These are phyloP conservation scores for Stichopus chloronotus DNA, from an alignment of 35 echinoderm and acorn worm genomes.

Conservation along the genomic window DNA sequence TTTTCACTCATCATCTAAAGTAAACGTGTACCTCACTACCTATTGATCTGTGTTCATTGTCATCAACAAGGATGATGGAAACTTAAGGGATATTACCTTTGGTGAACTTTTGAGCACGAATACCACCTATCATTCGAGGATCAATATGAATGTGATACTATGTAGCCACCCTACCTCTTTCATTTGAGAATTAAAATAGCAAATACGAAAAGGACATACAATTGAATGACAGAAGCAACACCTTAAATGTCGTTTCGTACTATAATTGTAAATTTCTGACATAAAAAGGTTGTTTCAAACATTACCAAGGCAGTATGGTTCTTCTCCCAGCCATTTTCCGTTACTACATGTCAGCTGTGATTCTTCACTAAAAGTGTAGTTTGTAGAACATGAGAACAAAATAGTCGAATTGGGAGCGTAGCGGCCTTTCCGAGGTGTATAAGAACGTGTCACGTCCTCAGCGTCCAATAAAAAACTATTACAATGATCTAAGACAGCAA, in stretches of 20 bases:
- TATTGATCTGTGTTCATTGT: no score
- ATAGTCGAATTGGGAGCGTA: background rate
- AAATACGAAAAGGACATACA: background rate
- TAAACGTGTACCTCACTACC: no score
- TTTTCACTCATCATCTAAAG: no score
- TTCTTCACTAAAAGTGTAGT: background rate
- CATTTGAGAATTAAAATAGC: background rate
- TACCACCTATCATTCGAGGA: no score
- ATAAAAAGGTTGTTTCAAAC: background rate
- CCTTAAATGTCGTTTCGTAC: no score
- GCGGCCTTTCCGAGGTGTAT: background rate
- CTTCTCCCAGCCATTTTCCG: background rate
- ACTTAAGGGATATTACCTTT: no score
- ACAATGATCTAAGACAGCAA: background rate
- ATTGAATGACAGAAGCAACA: no score
- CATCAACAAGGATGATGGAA: no score
- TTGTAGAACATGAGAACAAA: background rate
- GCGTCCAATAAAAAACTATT: background rate
- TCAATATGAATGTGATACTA: no score
- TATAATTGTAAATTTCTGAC: background rate
- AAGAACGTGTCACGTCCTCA: background rate
- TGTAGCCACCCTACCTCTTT: no score
- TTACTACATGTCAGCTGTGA: background rate
- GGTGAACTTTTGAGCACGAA: no score
- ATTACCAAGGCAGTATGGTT: slow-evolving; percentile 6